Evolutionary conservation across 53 echinoderm and acorn worm species (phyloP), one percentile per base, ranked within the genome.

Genomic region (Luidia sarsii): DNA sequence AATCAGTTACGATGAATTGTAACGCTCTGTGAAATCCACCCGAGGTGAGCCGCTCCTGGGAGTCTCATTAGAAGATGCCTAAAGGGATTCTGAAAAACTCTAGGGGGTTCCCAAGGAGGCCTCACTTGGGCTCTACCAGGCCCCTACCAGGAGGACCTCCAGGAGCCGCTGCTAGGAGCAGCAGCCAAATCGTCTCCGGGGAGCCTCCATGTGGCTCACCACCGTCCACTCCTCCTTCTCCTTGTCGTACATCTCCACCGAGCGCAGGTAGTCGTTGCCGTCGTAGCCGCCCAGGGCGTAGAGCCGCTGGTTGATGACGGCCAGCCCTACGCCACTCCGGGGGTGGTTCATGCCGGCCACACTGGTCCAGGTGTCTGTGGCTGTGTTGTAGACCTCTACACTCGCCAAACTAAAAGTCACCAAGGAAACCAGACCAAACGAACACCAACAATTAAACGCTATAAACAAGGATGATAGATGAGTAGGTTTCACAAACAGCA

Each of bases 281-380:
- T 97, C 91, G 57, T 90, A 97, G 6, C 97, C 97, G 7, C 97
- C 97, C 1, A 97, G 67, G 75, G 89, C 93, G 65, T 94, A 97
- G 24, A 97, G 84, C 9, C 88, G 82, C 69, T 97, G 80, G 70
- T 89, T 83, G 16, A 97, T 83, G 29, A 86, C 82, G 57, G 92
- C 89, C 4, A 93, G 83, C 10, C 92, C 97, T 68, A 94, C 72
- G 19, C 97, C 97, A 51, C 97, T 97, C 21, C 97, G 79, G 36
- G 97, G 93, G 75, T 84, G 83, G 28, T 80, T 65, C 48, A 94
- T 79, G n/a, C 64, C 28, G 34, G 34, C 71, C 32, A 94, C 81
- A 23, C 57, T 80, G 62, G 46, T 80, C 97, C 97, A 97, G 54
- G 75, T 80, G 65, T 89, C 80, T 3, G 83, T 88, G 55, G 89